Percentiles rank a stretch among this genome's conserved stretches.
Conservation (phyloP, 2,888 invertebrate species). For the Lasioglossum calceatum region DNA sequence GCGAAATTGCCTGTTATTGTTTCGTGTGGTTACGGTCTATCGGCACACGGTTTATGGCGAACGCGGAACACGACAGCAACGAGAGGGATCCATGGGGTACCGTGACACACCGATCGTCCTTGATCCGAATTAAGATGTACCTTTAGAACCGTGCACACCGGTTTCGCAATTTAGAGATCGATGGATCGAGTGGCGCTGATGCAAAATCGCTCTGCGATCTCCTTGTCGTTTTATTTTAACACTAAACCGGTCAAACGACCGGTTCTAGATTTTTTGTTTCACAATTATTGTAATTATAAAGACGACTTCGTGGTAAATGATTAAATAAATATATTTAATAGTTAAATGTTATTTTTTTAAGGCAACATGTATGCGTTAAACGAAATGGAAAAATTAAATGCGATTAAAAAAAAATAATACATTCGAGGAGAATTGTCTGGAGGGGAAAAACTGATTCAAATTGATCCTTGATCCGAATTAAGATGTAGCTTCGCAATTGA, state of each 20-base stretch:
- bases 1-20: conserved; percentile 58
- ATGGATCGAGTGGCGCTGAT: conserved; percentile 1
- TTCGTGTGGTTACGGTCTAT: conserved; percentile 47
- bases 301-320: no score
- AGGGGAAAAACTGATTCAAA: neutral
- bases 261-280: no score
- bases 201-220: neutral
- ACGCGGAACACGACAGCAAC: conserved; percentile 26
- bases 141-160: conserved; percentile 10
- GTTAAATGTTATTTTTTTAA: no score
- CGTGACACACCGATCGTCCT: conserved; percentile 57
- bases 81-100: conserved; percentile 37
- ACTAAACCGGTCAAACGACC: no score
- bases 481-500: conserved; percentile 63
- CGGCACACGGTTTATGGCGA: conserved; percentile 29
- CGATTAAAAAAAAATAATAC: no score
- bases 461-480: conserved; percentile 62
- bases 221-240: neutral
- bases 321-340: no score
- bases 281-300: no score
- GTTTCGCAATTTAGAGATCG: conserved; percentile 59
- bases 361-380: no score
- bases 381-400: no score
- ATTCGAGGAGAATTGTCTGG: neutral
- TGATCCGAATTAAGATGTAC: conserved; percentile 68